Conservation (phyloP, 2,888 invertebrate genomes). For the Cyaniris semiargus region DNA sequence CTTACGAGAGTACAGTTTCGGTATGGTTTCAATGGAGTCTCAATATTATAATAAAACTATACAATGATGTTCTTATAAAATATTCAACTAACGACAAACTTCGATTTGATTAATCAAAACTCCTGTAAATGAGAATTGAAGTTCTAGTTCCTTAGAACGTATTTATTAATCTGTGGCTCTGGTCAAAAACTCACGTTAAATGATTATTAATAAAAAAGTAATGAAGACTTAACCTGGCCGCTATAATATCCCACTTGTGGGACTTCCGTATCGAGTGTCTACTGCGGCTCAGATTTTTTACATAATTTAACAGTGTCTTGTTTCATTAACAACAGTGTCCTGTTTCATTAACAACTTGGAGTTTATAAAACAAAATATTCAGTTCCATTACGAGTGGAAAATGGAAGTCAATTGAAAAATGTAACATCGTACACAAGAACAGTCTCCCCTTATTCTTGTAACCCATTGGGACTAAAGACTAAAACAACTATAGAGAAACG, state of each 20-base stretch:
- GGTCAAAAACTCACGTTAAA: background rate
- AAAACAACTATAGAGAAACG: too few relatives aligned
- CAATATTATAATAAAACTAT: too few relatives aligned
- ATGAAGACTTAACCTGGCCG: background rate
- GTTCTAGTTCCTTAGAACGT: too few relatives aligned
- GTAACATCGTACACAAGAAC: background rate
- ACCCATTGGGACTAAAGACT: too few relatives aligned
- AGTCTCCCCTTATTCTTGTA: too few relatives aligned
- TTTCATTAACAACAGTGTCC: background rate
- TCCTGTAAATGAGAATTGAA: too few relatives aligned
- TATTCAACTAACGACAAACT: too few relatives aligned
- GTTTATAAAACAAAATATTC: background rate
- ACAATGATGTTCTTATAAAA: too few relatives aligned
- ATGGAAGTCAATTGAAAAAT: background rate
- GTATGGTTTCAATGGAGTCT: too few relatives aligned
- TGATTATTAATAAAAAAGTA: background rate
- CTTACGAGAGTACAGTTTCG: too few relatives aligned
- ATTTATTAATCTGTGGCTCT: background rate
- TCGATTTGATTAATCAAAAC: too few relatives aligned
- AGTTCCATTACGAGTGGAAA: background rate
- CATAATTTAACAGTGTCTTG: conserved; percentile 1
- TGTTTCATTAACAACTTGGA: background rate
- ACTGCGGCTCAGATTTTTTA: conserved; percentile 43
- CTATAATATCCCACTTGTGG: conserved; percentile 26
- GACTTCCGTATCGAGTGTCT: conserved; percentile 46